phyloP scores from a whole-genome alignment of 2,888 invertebrate species.

The Drosophila anomalata region DNA sequence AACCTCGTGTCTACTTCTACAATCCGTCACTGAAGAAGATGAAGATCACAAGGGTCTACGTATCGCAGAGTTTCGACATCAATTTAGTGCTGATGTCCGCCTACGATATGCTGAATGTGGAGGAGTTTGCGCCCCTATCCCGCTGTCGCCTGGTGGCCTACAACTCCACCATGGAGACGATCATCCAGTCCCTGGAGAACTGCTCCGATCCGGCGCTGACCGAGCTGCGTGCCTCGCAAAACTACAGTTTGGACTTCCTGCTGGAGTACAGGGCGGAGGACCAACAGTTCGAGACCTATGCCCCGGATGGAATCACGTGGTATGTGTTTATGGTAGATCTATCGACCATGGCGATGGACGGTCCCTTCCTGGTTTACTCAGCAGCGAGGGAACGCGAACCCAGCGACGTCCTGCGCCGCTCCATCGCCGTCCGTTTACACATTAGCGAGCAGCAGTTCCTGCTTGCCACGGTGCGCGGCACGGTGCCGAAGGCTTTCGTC shows the following conservation, averaged over 20 bases:
- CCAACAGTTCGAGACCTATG: constrained; percentile 87
- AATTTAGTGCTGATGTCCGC: constrained; percentile 86
- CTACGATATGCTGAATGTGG: constrained; percentile 86
- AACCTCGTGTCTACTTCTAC: constrained; percentile 87
- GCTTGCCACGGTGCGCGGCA: constrained; percentile 70
- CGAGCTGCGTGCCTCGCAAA: constrained; percentile 63
- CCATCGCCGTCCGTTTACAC: constrained; percentile 85
- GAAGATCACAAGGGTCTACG: constrained; percentile 85
- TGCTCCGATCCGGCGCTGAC: constrained; percentile 82
- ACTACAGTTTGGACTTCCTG: constrained; percentile 86
- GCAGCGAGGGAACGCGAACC: constrained; percentile 86
- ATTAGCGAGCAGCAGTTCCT: constrained; percentile 76
- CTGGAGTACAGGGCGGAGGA: constrained; percentile 87
- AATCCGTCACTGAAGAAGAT: constrained; percentile 86
- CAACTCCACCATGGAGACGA: constrained; percentile 86
- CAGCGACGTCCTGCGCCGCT: constrained; percentile 86
- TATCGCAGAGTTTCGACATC: constrained; percentile 87
- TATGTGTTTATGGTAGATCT: constrained; percentile 88
- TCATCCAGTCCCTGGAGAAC: constrained; percentile 88
- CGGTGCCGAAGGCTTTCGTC: constrained; percentile 84
- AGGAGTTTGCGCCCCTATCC: constrained; percentile 86
- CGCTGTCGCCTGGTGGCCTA: constrained; percentile 90
- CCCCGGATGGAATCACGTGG: constrained; percentile 86
- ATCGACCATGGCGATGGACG: constrained; percentile 86
- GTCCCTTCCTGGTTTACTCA: constrained; percentile 87